Evolutionary conservation across 2,888 invertebrate genomes (phyloP), one percentile per base, ranked within the genome.

Genomic region (Odontocolon sp.): DNA sequence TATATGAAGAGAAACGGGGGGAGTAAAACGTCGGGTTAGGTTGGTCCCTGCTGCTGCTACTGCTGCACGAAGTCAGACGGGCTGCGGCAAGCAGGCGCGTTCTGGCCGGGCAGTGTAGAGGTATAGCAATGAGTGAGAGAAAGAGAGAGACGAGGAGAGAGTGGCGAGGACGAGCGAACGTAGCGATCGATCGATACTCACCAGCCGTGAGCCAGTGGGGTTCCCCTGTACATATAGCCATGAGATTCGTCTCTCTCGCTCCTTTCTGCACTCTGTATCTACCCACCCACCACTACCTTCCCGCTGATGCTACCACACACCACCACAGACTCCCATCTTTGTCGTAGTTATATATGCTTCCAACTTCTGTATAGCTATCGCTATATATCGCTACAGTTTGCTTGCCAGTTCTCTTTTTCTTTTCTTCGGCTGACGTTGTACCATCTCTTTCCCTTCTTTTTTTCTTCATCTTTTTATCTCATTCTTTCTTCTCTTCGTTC

Each of bases 101-200:
- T 77, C 77, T 80, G 78, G 75, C 80, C 69, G 79, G 79, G 82
- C 54, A 31, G 54, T 28, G 11, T 80, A 56, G 75, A 63, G 71
- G 61, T 69, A 64, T 61, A 70, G 74, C 79, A 45, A 73, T 38
- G 36, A 64, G 57, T 66, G 70, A 40, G 77, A 64, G 59, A 74
- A 66, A 52, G 67, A 74, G 50, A 68, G 80, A 36, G 71, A 64
- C 74, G 40, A 33, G 50, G 61, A 36, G 69, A 42, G 68, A 63
- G 63, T 42, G 36, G 66, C 45, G 79, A 78, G 82, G 79, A 81
- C 75, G 80, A 84, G 80, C 79, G 83, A 83, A 82, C 81, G 77
- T 81, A 80, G 80, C 83, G 83, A 86, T 86, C 86, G 86, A 86
- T 86, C 85, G 85, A 82, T 82, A 81, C 83, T 83, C 83, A 80